phyloP scores from a whole-genome alignment of 1,140 invertebrate genomes.

The Piezodorus guildinii region DNA sequence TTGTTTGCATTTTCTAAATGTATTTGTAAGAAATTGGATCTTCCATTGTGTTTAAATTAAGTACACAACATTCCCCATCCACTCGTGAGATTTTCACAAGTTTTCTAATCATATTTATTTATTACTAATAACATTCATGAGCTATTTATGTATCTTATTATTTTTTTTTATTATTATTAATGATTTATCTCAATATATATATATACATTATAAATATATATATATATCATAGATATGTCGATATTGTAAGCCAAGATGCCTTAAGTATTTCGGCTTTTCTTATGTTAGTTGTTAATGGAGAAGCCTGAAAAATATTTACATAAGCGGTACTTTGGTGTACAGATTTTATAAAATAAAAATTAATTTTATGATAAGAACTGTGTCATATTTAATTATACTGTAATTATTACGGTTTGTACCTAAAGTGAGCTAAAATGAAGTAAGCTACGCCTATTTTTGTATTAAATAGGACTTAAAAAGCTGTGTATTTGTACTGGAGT shows the following conservation, averaged over 20 bases:
- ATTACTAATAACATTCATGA: slow-evolving; percentile 1
- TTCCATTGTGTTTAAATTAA: slow-evolving; percentile 8
- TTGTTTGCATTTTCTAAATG: slow-evolving; percentile 1
- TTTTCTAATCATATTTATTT: slow-evolving; percentile 6
- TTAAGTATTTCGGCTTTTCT: slow-evolving; percentile 20
- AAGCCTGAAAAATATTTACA: slow-evolving; percentile 8
- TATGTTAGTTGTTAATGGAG: slow-evolving; percentile 20
- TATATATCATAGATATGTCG: neutral
- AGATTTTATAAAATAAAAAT: slow-evolving; percentile 22
- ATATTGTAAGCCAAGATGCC: slow-evolving; percentile 20
- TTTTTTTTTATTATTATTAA: slow-evolving; percentile 1
- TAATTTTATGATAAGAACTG: slow-evolving; percentile 12
- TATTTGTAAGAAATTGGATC: slow-evolving; percentile 1
- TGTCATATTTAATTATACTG: slow-evolving; percentile 21
- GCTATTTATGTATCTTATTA: neutral
- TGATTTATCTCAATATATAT: slow-evolving; percentile 5
- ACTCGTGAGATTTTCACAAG: slow-evolving; percentile 11
- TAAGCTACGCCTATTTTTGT: neutral
- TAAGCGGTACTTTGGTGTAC: slow-evolving; percentile 19
- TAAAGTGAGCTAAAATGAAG: neutral
- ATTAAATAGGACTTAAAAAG: neutral
- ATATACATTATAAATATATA: slow-evolving; percentile 5
- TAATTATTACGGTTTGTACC: slow-evolving; percentile 10
- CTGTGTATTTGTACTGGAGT: neutral
- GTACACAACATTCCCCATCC: slow-evolving; percentile 8